Base-by-base conservation (phyloP, 64 coral and sea anemone species). In the Pocillopora damicornis region DNA sequence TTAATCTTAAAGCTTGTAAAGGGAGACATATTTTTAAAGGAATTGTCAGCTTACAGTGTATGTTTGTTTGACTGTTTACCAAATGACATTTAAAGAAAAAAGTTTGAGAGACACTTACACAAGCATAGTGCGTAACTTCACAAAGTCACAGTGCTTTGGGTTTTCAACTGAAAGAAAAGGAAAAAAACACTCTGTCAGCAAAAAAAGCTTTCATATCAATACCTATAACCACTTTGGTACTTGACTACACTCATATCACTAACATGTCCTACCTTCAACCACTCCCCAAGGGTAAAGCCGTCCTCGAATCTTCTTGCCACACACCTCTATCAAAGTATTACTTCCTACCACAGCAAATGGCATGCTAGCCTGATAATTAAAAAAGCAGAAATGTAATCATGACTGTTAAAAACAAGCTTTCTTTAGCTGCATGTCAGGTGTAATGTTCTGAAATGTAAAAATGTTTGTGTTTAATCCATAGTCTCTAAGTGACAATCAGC, bases 341-440 rank as follows among this genome's bases (percentile, higher is more conserved):
- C 97, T 99, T 37, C 97, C 97, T 60, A 99, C 97, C 61, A 99
- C 97, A 75, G 97, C 97, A 76, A 99, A 99, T 74, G 97, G 97
- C 73, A 99, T 91, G 51, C 72, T 81, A 13, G 64, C 93, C 97
- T 99, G 15, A 37, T 87, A 71, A 71, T 30, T 63, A 15, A 83
- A 77, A 36, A 20, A 75, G 22, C 81, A 84, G 1, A 23, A 15
- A 69, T 23, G 5, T 20, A 22, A 15, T 67, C 17, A 60, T 26
- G 42, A 80, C 18, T 15, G 18, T 76, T 58, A 35, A 62, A 12
- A 88, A 63, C 30, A 22, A 36, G 17, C 57, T 17, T 2, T 17
- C 15, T 51, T 51, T 51, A 51, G 42, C 7, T 51, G 42, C 42
- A 51, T 51, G 42, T 51, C 42, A 51, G 42, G 42, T 51, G 0